Evolutionary conservation across 2,797 vertebrate species (phyloP).

Genomic region (Rachycentron canadum): DNA sequence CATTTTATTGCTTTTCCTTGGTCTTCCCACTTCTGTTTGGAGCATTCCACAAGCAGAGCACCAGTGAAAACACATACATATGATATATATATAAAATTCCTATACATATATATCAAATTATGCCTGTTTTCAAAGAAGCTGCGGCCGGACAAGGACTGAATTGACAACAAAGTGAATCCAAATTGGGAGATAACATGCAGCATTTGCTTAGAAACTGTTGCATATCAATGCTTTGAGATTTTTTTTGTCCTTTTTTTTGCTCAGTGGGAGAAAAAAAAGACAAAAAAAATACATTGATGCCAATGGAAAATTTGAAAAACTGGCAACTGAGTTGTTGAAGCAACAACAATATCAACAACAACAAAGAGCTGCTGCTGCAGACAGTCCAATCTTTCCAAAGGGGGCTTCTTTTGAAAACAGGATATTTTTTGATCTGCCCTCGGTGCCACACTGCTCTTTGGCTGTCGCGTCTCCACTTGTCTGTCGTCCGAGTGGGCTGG

Average conservation of each 20-base stretch:
- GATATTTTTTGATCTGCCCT: conserved; percentile 69
- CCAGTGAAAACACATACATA: conserved; percentile 91
- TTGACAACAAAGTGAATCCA: conserved; percentile 66
- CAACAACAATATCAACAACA: conserved; percentile 42
- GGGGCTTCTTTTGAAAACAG: conserved; percentile 82
- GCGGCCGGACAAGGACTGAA: conserved; percentile 80
- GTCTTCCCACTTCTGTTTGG: conserved; percentile 77
- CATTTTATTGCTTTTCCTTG: conserved; percentile 65
- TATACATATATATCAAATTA: conserved; percentile 91
- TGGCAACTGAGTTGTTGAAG: conserved; percentile 61
- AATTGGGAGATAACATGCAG: conserved; percentile 66
- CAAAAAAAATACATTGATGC: conserved; percentile 49
- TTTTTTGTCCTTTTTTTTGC: conserved; percentile 46
- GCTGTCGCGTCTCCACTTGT: conserved; percentile 74
- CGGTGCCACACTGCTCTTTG: conserved; percentile 53
- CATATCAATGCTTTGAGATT: conserved; percentile 67
- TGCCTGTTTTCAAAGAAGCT: conserved; percentile 88
- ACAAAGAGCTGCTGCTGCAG: conserved; percentile 69
- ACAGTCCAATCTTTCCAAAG: conserved; percentile 65
- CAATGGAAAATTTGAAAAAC: conserved; percentile 56
- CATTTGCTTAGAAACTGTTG: conserved; percentile 74
- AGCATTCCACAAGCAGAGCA: conserved; percentile 83
- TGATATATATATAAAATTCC: conserved; percentile 89
- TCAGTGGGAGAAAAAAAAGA: conserved; percentile 9
- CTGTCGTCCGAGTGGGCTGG: conserved; percentile 60